Evolutionary conservation across 2,113 vertebrate genomes (phyloP).

Genomic region (Chamaea fasciata): DNA sequence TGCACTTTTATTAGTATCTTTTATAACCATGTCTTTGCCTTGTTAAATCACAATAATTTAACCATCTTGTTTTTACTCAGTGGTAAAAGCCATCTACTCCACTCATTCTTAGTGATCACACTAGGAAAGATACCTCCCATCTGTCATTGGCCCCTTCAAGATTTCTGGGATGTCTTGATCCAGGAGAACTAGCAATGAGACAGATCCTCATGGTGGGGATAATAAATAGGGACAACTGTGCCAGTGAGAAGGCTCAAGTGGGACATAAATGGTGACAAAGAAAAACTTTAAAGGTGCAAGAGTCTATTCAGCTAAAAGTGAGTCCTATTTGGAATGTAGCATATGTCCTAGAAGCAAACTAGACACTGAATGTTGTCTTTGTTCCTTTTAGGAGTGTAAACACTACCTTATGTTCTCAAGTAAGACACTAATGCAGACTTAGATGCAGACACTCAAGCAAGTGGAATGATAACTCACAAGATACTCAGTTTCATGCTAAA

Average conservation of each 20-base stretch:
- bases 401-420: slow-evolving; percentile 23
- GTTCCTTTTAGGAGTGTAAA: slow-evolving; percentile 48
- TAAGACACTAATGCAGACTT: neutral
- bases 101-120: neutral
- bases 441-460: neutral
- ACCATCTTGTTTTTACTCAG: neutral
- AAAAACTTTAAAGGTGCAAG: neutral
- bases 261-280: neutral
- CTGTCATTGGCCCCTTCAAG: neutral
- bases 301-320: neutral
- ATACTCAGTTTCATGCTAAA: neutral
- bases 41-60: neutral
- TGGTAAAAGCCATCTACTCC: neutral
- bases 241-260: neutral
- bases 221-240: slow-evolving; percentile 27
- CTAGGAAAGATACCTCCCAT: neutral
- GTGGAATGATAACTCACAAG: neutral
- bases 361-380: neutral
- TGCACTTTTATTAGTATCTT: neutral
- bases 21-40: neutral
- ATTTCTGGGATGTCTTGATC: neutral
- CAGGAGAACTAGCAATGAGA: neutral
- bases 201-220: neutral
- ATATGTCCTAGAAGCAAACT: neutral
- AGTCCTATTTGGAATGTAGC: neutral